Conservation (phyloP, 2,113 vertebrate species). For the Cinclus mexicanus region DNA sequence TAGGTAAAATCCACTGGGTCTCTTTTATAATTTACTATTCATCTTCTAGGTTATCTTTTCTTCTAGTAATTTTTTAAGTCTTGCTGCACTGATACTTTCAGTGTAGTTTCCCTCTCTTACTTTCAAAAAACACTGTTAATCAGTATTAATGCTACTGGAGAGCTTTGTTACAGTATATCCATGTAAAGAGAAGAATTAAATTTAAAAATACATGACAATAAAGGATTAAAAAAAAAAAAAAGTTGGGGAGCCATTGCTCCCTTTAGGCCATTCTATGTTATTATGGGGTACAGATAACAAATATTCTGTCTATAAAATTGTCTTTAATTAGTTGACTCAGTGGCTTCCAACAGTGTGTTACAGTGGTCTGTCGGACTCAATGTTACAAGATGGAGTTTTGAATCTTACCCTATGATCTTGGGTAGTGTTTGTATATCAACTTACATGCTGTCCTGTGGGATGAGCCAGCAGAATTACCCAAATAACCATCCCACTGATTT, state of each 20-base stretch:
- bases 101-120: not conserved
- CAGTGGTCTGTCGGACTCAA: constrained; percentile 1
- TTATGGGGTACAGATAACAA: not conserved
- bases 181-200: not conserved
- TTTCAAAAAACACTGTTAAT: constrained; percentile 32
- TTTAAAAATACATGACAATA: not conserved
- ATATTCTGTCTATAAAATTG: constrained; percentile 37
- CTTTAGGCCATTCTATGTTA: not conserved
- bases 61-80: not conserved
- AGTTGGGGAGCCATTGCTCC: not conserved
- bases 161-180: not conserved
- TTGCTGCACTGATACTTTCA: not conserved
- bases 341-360: constrained; percentile 40
- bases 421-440: constrained; percentile 5
- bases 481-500: constrained; percentile 66
- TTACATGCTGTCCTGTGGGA: constrained; percentile 50
- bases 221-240: not conserved
- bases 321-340: constrained; percentile 52
- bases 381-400: constrained; percentile 17
- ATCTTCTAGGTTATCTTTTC: not conserved
- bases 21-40: constrained; percentile 4
- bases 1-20: not conserved
- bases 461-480: constrained; percentile 31
- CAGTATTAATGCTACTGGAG: not conserved
- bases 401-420: constrained; percentile 30